Percentiles rank a stretch among this genome's conserved stretches.
Evolutionary conservation across 2,888 invertebrate genomes (phyloP).

Genomic region (Eupithecia insigniata): DNA sequence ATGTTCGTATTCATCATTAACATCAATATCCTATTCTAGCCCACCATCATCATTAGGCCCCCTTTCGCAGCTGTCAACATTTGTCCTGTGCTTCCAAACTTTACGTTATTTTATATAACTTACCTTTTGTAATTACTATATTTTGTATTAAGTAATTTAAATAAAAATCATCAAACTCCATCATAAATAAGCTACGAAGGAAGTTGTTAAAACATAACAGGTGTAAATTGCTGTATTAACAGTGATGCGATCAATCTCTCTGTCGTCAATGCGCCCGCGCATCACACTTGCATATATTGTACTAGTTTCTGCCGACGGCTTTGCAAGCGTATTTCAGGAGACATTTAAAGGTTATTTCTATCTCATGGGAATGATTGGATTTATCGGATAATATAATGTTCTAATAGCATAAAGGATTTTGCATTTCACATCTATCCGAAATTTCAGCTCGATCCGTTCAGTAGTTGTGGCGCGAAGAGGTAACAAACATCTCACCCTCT

Average conservation of each 20-base stretch:
- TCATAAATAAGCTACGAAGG: slow-evolving; percentile 60
- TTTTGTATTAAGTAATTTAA: slow-evolving; percentile 2
- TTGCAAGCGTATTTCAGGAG: not conserved
- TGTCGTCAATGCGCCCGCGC: slow-evolving; percentile 55
- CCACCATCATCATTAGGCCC: not conserved
- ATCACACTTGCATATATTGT: slow-evolving; percentile 46
- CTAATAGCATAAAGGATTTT: not conserved
- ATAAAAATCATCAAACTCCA: not conserved
- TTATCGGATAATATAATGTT: not conserved
- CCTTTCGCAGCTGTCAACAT: not conserved
- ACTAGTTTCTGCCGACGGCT: slow-evolving; percentile 41
- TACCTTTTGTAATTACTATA: not conserved
- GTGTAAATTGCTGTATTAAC: slow-evolving; percentile 77
- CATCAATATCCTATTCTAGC: not conserved
- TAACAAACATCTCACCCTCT: not conserved
- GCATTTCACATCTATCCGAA: not conserved
- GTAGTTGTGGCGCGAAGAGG: not conserved
- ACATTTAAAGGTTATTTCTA: not conserved
- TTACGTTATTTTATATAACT: not conserved
- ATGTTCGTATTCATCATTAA: too few species aligned
- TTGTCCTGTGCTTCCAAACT: not conserved
- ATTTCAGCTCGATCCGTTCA: not conserved
- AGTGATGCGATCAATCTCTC: slow-evolving; percentile 64
- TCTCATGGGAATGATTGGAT: slow-evolving; percentile 34
- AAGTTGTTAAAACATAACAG: slow-evolving; percentile 65